A percentile compares a stretch with the other conserved stretches of the same genome.
These are phyloP conservation scores for Dynastes grantii DNA, from an alignment of 2,888 invertebrate species.

Conservation along the genomic window DNA sequence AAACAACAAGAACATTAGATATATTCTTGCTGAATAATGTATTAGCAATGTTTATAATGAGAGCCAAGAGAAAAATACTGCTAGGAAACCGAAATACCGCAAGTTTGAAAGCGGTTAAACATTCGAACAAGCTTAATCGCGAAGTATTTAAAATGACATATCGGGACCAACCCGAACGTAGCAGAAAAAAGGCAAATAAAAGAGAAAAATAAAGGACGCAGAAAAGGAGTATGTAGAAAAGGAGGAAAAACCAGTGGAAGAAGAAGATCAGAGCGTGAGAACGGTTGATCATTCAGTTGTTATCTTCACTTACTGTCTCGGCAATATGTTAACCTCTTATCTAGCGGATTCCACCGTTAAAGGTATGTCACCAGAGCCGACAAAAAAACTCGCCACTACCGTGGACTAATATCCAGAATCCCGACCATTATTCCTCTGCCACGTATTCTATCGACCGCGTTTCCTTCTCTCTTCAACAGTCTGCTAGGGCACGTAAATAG, in stretches of 20 bases:
- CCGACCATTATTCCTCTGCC: slow-evolving; percentile 52
- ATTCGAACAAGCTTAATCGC: slow-evolving; percentile 41
- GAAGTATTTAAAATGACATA: slow-evolving; percentile 48
- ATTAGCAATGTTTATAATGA: not conserved
- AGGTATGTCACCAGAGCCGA: slow-evolving; percentile 69
- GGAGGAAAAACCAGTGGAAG: slow-evolving; percentile 44
- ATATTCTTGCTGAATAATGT: not conserved
- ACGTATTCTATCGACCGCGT: slow-evolving; percentile 43
- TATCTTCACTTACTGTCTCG: slow-evolving; percentile 67
- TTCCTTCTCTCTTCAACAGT: not conserved
- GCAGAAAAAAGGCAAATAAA: slow-evolving; percentile 5
- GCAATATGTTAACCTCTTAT: slow-evolving; percentile 70
- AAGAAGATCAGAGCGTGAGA: slow-evolving; percentile 64
- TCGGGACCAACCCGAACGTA: slow-evolving; percentile 21
- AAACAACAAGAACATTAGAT: not conserved
- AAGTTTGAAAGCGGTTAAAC: slow-evolving; percentile 17
- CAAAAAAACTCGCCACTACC: slow-evolving; percentile 67
- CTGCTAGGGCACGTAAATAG: not conserved
- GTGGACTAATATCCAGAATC: slow-evolving; percentile 64
- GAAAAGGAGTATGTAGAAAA: slow-evolving; percentile 7
- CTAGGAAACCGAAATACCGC: slow-evolving; percentile 23
- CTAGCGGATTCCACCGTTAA: slow-evolving; percentile 67
- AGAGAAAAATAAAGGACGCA: not conserved
- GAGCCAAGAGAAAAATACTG: not conserved
- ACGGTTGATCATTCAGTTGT: slow-evolving; percentile 65